phyloP scores from a whole-genome alignment of 2,888 invertebrate species.

The Lampropteryx suffumata region DNA sequence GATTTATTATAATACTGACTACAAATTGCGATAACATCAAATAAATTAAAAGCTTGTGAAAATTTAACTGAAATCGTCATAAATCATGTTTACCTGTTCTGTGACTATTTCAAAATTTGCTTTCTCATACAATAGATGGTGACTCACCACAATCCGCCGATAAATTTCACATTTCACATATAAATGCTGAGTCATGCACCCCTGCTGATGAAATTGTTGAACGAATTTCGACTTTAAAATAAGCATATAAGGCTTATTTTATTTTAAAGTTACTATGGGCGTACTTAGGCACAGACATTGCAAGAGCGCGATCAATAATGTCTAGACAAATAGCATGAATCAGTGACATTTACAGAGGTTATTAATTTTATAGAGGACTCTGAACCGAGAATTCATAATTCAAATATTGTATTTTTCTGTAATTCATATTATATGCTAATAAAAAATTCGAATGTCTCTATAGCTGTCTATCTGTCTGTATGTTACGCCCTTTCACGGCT shows the following conservation, averaged over 20 bases:
- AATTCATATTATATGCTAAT: too few relatives aligned
- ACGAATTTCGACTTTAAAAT: conserved; percentile 13
- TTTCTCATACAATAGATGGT: conserved; percentile 26
- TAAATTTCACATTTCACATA: conserved; percentile 28
- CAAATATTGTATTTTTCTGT: too few relatives aligned
- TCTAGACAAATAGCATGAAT: conserved; percentile 40
- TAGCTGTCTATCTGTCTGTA: too few relatives aligned
- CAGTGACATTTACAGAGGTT: conserved; percentile 10
- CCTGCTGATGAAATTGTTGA: conserved; percentile 4
- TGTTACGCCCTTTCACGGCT: too few relatives aligned
- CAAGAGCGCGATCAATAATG: conserved; percentile 36
- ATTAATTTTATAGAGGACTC: conserved; percentile 5
- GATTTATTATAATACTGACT: too few relatives aligned
- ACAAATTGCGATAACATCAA: too few relatives aligned
- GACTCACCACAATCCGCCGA: conserved; percentile 27
- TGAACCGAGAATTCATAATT: not conserved
- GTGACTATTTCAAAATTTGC: too few relatives aligned
- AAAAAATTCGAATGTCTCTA: too few relatives aligned
- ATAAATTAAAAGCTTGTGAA: too few relatives aligned
- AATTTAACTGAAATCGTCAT: too few relatives aligned
- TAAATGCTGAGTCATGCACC: conserved; percentile 30
- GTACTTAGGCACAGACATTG: conserved; percentile 22
- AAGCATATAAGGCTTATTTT: conserved; percentile 8
- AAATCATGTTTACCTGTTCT: conserved; percentile 22
- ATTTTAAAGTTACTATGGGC: not conserved